These are phyloP conservation scores for Psilanteris sp. DNA, from an alignment of 1,140 invertebrate genomes.

Conservation along the genomic window DNA sequence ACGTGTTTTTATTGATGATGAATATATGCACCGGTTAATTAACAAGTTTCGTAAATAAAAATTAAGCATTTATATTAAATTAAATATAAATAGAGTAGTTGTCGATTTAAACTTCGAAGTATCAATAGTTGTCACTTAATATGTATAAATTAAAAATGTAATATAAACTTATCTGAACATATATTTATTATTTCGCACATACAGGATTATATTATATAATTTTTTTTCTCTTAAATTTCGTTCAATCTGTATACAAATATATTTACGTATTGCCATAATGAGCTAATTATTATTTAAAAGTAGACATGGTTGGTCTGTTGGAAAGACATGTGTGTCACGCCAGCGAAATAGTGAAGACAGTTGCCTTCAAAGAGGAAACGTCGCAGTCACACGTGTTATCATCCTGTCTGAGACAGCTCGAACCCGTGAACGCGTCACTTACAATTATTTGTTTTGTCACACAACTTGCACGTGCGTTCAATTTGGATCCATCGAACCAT, in stretches of 20 bases:
- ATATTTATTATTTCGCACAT: no score
- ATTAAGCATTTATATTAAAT: no score
- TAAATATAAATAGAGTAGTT: no score
- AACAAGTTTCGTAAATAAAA: no score
- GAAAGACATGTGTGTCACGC: constrained; percentile 47
- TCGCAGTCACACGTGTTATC: constrained; percentile 56
- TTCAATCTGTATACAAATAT: no score
- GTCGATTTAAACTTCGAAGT: no score
- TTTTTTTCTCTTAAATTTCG: no score
- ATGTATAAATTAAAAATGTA: no score
- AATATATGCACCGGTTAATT: background rate
- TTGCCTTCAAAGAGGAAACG: constrained; percentile 59
- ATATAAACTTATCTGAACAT: no score
- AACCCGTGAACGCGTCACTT: constrained; percentile 49
- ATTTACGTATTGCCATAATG: constrained; percentile 59
- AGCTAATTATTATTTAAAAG: constrained; percentile 56
- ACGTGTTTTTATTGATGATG: constrained; percentile 42
- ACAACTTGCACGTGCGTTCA: constrained; percentile 56
- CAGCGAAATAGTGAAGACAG: constrained; percentile 25
- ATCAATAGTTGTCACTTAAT: no score
- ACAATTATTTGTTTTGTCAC: constrained; percentile 61
- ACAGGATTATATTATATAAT: no score
- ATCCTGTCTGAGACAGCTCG: constrained; percentile 31
- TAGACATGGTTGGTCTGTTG: constrained; percentile 25
- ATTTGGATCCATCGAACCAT: constrained; percentile 39